Evolutionary conservation across 1,140 invertebrate species (phyloP).

Genomic region (Drosophila ambigua): DNA sequence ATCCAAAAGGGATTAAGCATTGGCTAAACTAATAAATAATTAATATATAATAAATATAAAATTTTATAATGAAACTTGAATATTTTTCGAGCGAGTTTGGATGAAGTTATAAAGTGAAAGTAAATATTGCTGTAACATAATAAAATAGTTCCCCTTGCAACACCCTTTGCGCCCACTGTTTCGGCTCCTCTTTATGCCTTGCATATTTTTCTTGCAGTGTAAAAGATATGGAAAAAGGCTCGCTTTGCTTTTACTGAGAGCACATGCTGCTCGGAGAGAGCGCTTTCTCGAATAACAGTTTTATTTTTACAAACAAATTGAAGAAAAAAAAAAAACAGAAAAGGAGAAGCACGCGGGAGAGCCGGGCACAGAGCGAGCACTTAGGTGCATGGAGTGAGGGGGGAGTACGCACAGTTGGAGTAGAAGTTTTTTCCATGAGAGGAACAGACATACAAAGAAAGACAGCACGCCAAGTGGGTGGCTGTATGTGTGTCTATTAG

Average conservation of each 20-base stretch:
- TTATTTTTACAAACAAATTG: constrained; percentile 67
- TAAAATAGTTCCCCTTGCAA: neutral
- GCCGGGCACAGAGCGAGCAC: constrained; percentile 23
- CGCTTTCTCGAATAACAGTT: constrained; percentile 56
- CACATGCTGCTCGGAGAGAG: constrained; percentile 11
- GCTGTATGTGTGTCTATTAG: constrained; percentile 31
- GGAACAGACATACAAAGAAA: neutral
- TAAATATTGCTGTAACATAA: no score
- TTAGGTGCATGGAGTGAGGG: constrained; percentile 8
- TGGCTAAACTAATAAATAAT: no score
- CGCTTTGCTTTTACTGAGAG: constrained; percentile 15
- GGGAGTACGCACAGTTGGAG: neutral
- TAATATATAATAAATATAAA: neutral
- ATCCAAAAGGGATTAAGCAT: neutral
- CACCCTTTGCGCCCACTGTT: constrained; percentile 12
- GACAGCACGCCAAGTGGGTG: constrained; percentile 50
- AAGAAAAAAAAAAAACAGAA: constrained; percentile 25
- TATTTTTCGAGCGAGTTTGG: no score
- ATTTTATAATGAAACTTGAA: no score
- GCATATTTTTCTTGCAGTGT: constrained; percentile 56
- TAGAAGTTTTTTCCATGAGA: constrained; percentile 9
- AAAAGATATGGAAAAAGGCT: constrained; percentile 29
- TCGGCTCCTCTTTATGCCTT: neutral
- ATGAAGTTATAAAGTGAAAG: no score
- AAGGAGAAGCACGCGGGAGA: constrained; percentile 39